phyloP scores from a whole-genome alignment of 2,113 vertebrate genomes.

The Oenanthe melanoleuca region DNA sequence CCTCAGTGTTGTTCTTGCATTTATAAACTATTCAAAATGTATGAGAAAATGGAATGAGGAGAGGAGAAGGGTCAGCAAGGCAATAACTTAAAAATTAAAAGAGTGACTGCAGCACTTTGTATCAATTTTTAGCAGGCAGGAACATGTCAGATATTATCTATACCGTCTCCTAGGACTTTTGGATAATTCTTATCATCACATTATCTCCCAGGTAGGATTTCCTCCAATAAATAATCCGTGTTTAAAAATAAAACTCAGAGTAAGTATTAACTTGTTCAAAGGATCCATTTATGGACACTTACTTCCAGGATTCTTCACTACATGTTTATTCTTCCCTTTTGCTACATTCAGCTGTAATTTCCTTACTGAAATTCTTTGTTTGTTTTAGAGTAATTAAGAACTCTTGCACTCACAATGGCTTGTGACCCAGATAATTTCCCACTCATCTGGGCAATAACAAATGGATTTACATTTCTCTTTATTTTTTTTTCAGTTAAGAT shows the following conservation, averaged over 20 bases:
- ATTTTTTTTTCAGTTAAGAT: not conserved
- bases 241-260: conserved; percentile 14
- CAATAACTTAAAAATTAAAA: conserved; percentile 48
- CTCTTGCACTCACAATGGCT: not conserved
- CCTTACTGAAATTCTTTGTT: not conserved
- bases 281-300: not conserved
- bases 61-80: not conserved
- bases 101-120: not conserved
- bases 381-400: not conserved
- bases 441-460: not conserved
- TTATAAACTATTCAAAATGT: conserved; percentile 33
- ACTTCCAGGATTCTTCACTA: not conserved
- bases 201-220: conserved; percentile 45
- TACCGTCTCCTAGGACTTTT: conserved; percentile 2
- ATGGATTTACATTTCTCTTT: not conserved
- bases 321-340: not conserved
- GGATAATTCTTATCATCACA: conserved; percentile 15
- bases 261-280: conserved; percentile 3
- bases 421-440: not conserved
- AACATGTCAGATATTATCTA: conserved; percentile 25
- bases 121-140: conserved; percentile 19
- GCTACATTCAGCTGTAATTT: not conserved
- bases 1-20: not conserved
- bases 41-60: conserved; percentile 3
- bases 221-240: not conserved